phyloP scores from a whole-genome alignment of 2,113 vertebrate species.

The Eretmochelys imbricata region DNA sequence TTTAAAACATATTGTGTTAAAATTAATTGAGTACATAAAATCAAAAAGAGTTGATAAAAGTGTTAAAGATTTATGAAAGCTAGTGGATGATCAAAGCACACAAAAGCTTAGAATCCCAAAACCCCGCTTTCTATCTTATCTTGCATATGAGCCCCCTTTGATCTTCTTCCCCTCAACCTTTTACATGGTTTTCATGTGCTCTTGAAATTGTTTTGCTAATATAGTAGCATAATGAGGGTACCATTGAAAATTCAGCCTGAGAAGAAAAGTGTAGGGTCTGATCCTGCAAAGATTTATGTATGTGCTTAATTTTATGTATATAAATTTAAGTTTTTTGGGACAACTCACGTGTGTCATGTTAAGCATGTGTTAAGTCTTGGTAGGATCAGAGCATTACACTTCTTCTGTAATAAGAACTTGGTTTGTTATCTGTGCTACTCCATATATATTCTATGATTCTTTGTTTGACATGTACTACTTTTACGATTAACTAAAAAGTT shows the following conservation, averaged over 20 bases:
- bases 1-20: conserved; percentile 68
- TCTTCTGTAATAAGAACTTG: background rate
- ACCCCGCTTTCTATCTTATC: conserved; percentile 72
- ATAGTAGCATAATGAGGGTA: conserved; percentile 52
- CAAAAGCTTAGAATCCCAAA: conserved; percentile 75
- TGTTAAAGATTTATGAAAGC: conserved; percentile 76
- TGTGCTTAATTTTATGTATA: background rate
- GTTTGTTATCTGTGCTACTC: background rate
- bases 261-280: background rate
- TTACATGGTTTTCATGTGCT: conserved; percentile 70
- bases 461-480: background rate
- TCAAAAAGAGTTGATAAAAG: conserved; percentile 73
- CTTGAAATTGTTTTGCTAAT: conserved; percentile 74
- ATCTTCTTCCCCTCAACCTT: conserved; percentile 72
- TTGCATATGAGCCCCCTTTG: conserved; percentile 71
- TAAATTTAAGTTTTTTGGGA: background rate
- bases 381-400: background rate
- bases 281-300: background rate
- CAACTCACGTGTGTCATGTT: background rate
- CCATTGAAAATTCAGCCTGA: conserved; percentile 14
- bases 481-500: conserved; percentile 2
- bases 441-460: background rate
- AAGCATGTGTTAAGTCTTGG: background rate
- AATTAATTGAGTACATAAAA: conserved; percentile 78
- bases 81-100: conserved; percentile 76